Percentiles rank a stretch among this genome's conserved stretches.
These are phyloP conservation scores for Mesorhabditis sp. DNA, from an alignment of 2,888 invertebrate genomes.

Conservation along the genomic window DNA sequence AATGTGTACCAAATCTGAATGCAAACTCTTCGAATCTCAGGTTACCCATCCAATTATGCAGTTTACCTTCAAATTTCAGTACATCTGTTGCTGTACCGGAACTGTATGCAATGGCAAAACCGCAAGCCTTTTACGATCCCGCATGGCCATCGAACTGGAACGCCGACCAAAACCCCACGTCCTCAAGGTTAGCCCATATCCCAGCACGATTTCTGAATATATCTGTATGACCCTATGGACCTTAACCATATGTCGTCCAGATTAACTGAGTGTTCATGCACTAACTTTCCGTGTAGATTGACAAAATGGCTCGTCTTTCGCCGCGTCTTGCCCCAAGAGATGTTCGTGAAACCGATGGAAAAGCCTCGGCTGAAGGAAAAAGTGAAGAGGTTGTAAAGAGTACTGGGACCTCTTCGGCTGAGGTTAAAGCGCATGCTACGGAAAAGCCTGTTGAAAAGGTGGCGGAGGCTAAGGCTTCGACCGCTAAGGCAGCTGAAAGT, in stretches of 20 bases:
- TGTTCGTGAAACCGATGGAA: neutral
- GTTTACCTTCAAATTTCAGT: neutral
- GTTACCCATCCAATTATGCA: neutral
- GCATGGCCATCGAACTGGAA: neutral
- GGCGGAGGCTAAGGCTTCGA: too few species aligned
- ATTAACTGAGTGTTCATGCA: neutral
- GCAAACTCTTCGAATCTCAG: neutral
- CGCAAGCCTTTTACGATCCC: neutral
- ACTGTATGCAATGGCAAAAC: neutral
- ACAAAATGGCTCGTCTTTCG: neutral
- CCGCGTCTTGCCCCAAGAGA: slow-evolving; percentile 3
- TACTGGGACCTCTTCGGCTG: too few species aligned
- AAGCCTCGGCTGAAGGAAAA: neutral
- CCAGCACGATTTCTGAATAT: too few species aligned
- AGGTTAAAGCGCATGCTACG: too few species aligned
- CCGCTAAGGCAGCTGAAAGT: neutral
- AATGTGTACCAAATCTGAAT: slow-evolving; percentile 4
- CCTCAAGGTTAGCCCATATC: neutral
- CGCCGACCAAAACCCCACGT: neutral
- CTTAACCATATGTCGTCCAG: neutral
- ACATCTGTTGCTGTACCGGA: slow-evolving; percentile 1
- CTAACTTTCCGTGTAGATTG: slow-evolving; percentile 2
- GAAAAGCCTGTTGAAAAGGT: too few species aligned
- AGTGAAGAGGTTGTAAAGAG: neutral
- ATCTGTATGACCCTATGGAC: too few species aligned